Evolutionary conservation across 2,888 invertebrate species (phyloP), one percentile per base, ranked within the genome.

Genomic region (Chymomyza caudatula): DNA sequence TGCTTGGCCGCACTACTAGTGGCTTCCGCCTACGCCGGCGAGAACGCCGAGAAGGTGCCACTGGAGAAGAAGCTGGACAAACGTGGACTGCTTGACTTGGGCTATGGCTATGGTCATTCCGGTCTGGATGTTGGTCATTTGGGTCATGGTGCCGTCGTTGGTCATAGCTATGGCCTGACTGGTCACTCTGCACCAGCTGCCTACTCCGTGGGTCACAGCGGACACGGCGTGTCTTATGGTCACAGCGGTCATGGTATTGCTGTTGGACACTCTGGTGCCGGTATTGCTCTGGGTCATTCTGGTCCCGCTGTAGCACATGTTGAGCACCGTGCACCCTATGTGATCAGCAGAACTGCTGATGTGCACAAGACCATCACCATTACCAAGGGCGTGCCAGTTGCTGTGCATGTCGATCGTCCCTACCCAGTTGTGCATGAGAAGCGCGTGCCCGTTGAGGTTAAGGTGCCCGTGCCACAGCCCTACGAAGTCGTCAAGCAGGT

Each of bases 51-150:
- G 73, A 92, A 92, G 81, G 92, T 92, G 81, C 92, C 93, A 63
- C 89, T 93, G 76, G 94, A 94, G 73, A 95, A 96, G 92, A 95
- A 95, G 90, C 92, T 95, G 89, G 95, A 95, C 91, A 96, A 96
- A 91, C 94, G 96, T 79, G 96, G 96, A 77, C 93, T 96, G 80
- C 92, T 95, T 67, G 93, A 94, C 88, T 92, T 95, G 88, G 96
- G 95, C 79, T 95, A 95, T 84, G 96, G 96, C 61, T 95, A 96
- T 89, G 95, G 95, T 67, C 92, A 93, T 87, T 93, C 94, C 84
- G 95, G 95, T 76, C 93, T 94, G 73, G 95, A 95, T 87, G 90
- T 95, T 73, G 95, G 95, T 57, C 94, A 94, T 88, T 91, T 94
- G 79, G 94, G 94, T 60, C 93, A 93, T 37, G 93, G 92, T 5